Conservation (phyloP, 1,140 invertebrate species). For the Delia radicum region DNA sequence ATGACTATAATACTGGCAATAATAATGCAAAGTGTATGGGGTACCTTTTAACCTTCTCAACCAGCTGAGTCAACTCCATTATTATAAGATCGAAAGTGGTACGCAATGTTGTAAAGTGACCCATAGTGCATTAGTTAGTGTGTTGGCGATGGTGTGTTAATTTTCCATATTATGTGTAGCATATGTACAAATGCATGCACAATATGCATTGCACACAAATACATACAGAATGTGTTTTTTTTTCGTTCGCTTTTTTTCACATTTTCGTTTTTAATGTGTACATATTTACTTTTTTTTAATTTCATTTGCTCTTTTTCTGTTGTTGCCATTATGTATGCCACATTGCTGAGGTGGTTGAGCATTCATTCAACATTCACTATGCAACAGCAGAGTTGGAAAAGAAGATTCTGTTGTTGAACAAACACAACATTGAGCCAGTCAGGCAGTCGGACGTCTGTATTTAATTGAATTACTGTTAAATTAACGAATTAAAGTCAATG, state of each 20-base stretch:
- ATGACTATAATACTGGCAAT: no score
- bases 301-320: not conserved
- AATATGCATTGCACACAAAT: not conserved
- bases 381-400: not conserved
- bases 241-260: not conserved
- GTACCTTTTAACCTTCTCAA: no score
- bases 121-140: no score
- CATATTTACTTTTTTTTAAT: not conserved
- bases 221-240: not conserved
- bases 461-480: constrained; percentile 24
- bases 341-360: not conserved
- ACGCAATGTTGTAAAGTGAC: no score
- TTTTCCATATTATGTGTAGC: not conserved
- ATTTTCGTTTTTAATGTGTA: not conserved
- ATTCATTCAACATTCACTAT: not conserved
- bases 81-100: no score
- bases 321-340: not conserved
- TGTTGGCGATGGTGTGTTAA: not conserved
- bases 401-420: not conserved
- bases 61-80: no score
- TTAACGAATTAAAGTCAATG: constrained; percentile 22
- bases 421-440: not conserved
- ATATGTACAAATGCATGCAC: no score
- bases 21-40: no score
- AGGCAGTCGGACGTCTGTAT: constrained; percentile 11